These are phyloP conservation scores for Leptodactylus fuscus DNA, from an alignment of 2,113 vertebrate genomes.

Conservation along the genomic window DNA sequence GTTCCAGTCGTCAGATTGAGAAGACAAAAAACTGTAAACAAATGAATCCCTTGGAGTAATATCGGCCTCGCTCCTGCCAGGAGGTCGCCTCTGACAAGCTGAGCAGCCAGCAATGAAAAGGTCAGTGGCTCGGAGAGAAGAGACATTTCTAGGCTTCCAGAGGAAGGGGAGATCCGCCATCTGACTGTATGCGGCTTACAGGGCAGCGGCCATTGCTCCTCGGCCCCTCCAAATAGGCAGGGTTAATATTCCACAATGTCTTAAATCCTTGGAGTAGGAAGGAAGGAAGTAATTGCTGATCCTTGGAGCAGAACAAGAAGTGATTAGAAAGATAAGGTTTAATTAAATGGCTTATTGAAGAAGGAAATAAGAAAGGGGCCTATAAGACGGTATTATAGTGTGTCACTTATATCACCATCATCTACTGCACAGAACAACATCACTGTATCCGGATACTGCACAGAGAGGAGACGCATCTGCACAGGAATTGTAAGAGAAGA, in stretches of 20 bases:
- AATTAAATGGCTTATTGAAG: slow-evolving; percentile 58
- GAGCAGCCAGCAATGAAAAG: slow-evolving; percentile 39
- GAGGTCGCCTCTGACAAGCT: background rate
- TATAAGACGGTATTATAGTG: background rate
- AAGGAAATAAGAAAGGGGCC: slow-evolving; percentile 43
- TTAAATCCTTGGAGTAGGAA: slow-evolving; percentile 48
- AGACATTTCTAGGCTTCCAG: background rate
- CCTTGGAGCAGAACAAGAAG: slow-evolving; percentile 56
- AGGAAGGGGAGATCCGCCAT: background rate
- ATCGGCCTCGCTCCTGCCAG: slow-evolving; percentile 8
- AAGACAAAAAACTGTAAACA: slow-evolving; percentile 30
- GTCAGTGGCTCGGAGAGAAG: slow-evolving; percentile 5
- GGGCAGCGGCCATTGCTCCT: background rate
- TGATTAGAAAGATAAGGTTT: slow-evolving; percentile 58
- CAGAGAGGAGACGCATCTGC: background rate
- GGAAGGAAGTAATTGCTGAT: slow-evolving; percentile 59
- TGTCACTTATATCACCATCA: slow-evolving; percentile 29
- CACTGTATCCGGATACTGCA: background rate
- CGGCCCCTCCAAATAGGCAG: background rate
- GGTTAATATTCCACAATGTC: slow-evolving; percentile 45
- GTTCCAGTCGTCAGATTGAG: background rate
- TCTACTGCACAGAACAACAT: background rate
- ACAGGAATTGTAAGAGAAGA: background rate
- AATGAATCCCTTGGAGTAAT: slow-evolving; percentile 29
- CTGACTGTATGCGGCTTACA: background rate